These are phyloP conservation scores for Melipona quadrifasciata DNA, from an alignment of 1,140 invertebrate genomes.

Conservation along the genomic window DNA sequence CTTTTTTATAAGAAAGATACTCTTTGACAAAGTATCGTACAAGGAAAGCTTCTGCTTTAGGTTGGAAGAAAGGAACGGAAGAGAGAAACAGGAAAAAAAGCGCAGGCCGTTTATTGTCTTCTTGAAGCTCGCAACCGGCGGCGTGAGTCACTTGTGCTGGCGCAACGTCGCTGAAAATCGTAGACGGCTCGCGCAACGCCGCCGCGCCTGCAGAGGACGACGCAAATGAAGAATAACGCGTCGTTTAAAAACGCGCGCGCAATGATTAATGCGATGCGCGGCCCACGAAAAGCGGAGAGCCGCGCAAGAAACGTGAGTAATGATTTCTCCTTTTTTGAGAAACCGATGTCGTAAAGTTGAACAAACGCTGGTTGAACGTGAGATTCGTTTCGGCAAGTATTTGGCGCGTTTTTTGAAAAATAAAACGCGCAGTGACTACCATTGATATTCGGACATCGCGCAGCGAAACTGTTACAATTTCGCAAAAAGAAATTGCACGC, in stretches of 20 bases:
- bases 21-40: no score
- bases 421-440: no score
- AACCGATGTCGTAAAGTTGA: background rate
- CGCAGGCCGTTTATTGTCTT: constrained; percentile 1
- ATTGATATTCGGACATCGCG: no score
- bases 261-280: constrained; percentile 15
- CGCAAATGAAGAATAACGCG: constrained; percentile 41
- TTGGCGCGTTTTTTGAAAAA: no score
- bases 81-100: background rate
- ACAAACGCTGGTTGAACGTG: background rate
- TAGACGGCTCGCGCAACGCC: background rate
- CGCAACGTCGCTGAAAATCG: constrained; percentile 17
- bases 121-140: background rate
- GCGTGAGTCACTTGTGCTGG: constrained; percentile 10
- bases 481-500: no score
- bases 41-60: no score
- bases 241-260: constrained; percentile 18
- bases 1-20: no score
- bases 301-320: background rate
- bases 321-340: background rate
- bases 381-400: background rate
- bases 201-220: background rate
- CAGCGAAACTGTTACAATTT: no score
- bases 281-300: constrained; percentile 50
- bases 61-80: background rate